Evolutionary conservation across 2,113 vertebrate genomes (phyloP), one percentile per base, ranked within the genome.

Genomic region (Paedocypris sp.): DNA sequence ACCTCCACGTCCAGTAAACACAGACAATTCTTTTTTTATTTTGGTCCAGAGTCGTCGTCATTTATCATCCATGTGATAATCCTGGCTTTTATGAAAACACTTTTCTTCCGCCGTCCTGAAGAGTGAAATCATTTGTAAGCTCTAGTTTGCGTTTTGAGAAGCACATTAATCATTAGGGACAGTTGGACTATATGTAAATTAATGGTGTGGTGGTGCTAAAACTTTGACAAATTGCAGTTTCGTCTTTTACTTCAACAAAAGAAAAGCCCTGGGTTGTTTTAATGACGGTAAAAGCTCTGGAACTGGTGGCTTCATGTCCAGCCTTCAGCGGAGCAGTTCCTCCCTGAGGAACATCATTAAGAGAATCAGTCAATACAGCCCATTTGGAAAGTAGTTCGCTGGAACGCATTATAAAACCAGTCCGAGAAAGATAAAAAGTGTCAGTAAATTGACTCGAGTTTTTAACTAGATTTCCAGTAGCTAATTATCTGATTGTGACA

Each of bases 151-250:
- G 67, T 75, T 73, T 73, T 78, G 77, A 79, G 78, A 68, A 76
- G 60, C 67, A 62, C 70, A 75, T 75, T 60, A 67, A 76, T 80
- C 82, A 80, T 77, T 65, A 73, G 80, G 80, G 81, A 85, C 80
- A 67, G 66, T 66, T 75, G 66, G 66, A 65, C 70, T 58, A 67
- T 78, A 77, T 82, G 80, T 76, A 83, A 86, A 86, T 86, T 71
- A 84, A 82, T 84, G 79, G 59, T 67, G 71, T 74, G 70, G 73
- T 78, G 77, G 73, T 76, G 77, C 68, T 70, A 81, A 79, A 81
- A 80, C 71, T 72, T 77, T 84, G 84, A 86, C 77, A 85, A 87
- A 86, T 86, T 82, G 76, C 80, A 60, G 65, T 79, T 78, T 77
- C 72, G 69, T 66, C 72, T 77, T 54, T 57, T 79, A 69, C 78